Conservation (phyloP, 2,888 invertebrate genomes). For the Cheilosia vulpina region DNA sequence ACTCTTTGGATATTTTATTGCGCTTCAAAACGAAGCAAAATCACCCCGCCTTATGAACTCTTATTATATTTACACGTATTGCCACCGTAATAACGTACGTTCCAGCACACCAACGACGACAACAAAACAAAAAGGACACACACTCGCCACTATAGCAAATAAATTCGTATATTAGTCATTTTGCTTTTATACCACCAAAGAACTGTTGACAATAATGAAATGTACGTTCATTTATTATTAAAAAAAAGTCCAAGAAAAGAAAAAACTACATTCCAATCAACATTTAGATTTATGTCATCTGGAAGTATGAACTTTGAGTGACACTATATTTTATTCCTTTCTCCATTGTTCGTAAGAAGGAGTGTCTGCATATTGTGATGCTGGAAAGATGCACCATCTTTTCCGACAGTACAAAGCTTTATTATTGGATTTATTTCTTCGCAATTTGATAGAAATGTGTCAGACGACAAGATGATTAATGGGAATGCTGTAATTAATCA, state of each 20-base stretch:
- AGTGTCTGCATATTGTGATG: constrained; percentile 52
- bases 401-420: constrained; percentile 13
- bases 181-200: constrained; percentile 19
- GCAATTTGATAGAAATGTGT: constrained; percentile 38
- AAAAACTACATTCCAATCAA: constrained; percentile 25
- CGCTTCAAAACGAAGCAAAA: constrained; percentile 48
- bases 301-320: constrained; percentile 54
- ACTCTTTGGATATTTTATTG: constrained; percentile 47
- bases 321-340: constrained; percentile 37
- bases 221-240: constrained; percentile 41
- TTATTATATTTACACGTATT: constrained; percentile 55
- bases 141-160: constrained; percentile 26
- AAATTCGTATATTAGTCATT: constrained; percentile 27
- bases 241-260: constrained; percentile 1
- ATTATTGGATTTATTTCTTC: constrained; percentile 25
- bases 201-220: constrained; percentile 41
- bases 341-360: constrained; percentile 31
- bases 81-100: constrained; percentile 38
- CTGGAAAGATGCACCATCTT: constrained; percentile 41
- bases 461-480: constrained; percentile 41
- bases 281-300: constrained; percentile 54
- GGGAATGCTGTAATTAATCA: constrained; percentile 20
- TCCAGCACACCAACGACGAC: constrained; percentile 11
- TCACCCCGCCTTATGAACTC: constrained; percentile 65
- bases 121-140: constrained; percentile 6